Evolutionary conservation across 2,888 invertebrate genomes (phyloP).

Genomic region (Exephanes ischioxanthus): DNA sequence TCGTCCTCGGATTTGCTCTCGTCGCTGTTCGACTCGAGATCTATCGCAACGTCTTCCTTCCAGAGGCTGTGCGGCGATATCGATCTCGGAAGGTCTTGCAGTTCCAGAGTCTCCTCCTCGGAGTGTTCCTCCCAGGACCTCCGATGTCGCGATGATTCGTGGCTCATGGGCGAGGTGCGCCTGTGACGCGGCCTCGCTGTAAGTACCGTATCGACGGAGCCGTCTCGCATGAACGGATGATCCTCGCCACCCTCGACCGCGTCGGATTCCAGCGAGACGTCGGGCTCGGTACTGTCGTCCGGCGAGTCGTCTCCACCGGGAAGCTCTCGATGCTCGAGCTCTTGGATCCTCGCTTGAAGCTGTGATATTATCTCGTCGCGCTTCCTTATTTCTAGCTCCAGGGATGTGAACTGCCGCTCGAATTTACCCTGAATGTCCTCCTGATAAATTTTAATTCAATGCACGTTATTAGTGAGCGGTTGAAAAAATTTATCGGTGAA

Average conservation of each 20-base stretch:
- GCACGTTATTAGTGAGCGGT: neutral
- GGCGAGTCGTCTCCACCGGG: slow-evolving; percentile 62
- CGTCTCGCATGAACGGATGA: slow-evolving; percentile 86
- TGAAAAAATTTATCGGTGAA: neutral
- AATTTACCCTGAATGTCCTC: slow-evolving; percentile 85
- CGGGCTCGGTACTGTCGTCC: slow-evolving; percentile 82
- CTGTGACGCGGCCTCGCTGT: slow-evolving; percentile 76
- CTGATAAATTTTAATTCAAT: slow-evolving; percentile 75
- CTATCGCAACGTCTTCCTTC: slow-evolving; percentile 84
- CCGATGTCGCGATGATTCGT: slow-evolving; percentile 85
- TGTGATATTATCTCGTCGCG: slow-evolving; percentile 93
- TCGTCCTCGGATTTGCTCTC: slow-evolving; percentile 84
- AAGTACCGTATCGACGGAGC: slow-evolving; percentile 83
- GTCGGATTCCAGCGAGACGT: slow-evolving; percentile 83
- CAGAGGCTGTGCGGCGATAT: slow-evolving; percentile 84
- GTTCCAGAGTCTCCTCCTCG: slow-evolving; percentile 89
- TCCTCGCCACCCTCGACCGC: slow-evolving; percentile 85
- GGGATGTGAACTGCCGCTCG: slow-evolving; percentile 88
- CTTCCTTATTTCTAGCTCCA: slow-evolving; percentile 93
- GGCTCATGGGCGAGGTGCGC: slow-evolving; percentile 74
- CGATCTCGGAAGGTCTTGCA: slow-evolving; percentile 88
- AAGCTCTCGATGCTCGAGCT: slow-evolving; percentile 86
- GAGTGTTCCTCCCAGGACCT: slow-evolving; percentile 91
- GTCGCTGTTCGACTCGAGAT: slow-evolving; percentile 85
- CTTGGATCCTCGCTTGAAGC: slow-evolving; percentile 90